phyloP scores from a whole-genome alignment of 2,888 invertebrate genomes.

The Protodeltote pygarga region DNA sequence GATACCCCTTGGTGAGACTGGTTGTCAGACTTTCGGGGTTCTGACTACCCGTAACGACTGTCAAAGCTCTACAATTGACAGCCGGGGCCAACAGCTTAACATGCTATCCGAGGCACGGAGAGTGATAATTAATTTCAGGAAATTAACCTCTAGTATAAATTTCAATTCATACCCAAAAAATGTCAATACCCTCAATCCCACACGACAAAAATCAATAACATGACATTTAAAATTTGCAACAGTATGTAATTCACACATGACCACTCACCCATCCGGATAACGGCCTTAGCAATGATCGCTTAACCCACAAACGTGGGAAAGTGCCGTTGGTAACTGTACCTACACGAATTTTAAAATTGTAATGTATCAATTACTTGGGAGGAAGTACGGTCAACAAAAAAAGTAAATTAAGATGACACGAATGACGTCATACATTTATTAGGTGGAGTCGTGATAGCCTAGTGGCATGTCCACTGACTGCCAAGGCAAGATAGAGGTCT shows the following conservation, averaged over 20 bases:
- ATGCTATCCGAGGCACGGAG: not conserved
- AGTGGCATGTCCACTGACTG: too few species aligned
- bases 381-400: too few species aligned
- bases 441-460: too few species aligned
- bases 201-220: not conserved
- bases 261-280: conserved; percentile 41
- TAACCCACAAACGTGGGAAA: conserved; percentile 46
- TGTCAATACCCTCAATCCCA: too few species aligned
- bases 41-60: not conserved
- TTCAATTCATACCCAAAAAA: too few species aligned
- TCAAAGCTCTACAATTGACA: not conserved
- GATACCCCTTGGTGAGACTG: too few species aligned
- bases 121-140: not conserved
- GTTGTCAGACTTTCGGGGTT: too few species aligned
- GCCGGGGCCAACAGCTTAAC: too few species aligned
- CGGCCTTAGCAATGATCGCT: conserved; percentile 29
- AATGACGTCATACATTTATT: too few species aligned
- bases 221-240: conserved; percentile 18
- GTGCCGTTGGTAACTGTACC: not conserved
- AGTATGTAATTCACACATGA: conserved; percentile 10
- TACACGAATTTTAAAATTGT: not conserved
- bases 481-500: too few species aligned
- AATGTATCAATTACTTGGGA: too few species aligned
- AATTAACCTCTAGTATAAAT: not conserved
- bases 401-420: too few species aligned